Evolutionary conservation across 2,113 vertebrate species (phyloP).

Genomic region (Struthidea cinerea): DNA sequence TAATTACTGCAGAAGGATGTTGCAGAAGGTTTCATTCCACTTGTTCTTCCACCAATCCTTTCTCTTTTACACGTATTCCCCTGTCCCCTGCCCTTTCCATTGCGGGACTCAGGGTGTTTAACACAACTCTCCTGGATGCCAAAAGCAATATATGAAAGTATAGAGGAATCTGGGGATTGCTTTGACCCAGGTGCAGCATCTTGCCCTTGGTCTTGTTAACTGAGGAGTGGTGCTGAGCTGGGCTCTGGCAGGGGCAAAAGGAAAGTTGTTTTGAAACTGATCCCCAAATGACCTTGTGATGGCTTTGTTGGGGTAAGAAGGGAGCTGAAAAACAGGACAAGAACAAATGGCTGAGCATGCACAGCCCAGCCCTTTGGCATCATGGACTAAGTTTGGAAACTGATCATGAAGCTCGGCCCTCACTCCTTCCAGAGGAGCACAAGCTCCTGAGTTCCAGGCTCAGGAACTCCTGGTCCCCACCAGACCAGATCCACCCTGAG

Average conservation of each 20-base stretch:
- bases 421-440: neutral
- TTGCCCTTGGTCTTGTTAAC: neutral
- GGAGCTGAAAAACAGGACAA: neutral
- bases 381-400: neutral
- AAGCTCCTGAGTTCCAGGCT: neutral
- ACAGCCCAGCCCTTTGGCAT: neutral
- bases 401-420: neutral
- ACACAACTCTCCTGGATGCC: neutral
- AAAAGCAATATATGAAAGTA: neutral
- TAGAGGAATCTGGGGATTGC: neutral
- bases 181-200: neutral
- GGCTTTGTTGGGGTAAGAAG: neutral
- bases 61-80: neutral
- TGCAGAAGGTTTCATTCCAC: neutral
- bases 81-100: neutral
- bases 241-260: neutral
- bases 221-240: neutral
- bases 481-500: neutral
- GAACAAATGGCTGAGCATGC: neutral
- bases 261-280: neutral
- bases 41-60: neutral
- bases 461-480: neutral
- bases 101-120: neutral
- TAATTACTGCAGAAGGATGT: neutral
- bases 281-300: rapidly evolving